These are phyloP conservation scores for Apodemus sylvaticus DNA, from an alignment of 2,113 vertebrate genomes.

Conservation along the genomic window DNA sequence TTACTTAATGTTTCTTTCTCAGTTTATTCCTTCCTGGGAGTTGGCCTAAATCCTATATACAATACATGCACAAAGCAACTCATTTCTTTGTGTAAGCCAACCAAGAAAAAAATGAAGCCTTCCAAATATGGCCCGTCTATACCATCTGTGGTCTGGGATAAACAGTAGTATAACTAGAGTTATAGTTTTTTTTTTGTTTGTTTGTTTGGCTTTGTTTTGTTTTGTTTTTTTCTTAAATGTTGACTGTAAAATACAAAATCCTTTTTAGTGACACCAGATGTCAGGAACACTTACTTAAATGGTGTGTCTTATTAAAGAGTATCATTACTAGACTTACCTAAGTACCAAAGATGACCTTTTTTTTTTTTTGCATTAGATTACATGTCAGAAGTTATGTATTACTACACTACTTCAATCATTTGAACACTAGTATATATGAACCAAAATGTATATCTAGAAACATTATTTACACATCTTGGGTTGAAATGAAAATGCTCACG, in stretches of 20 bases:
- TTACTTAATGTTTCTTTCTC: constrained; percentile 55
- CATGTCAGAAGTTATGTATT: constrained; percentile 38
- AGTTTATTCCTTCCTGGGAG: constrained; percentile 60
- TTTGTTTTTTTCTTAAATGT: background rate
- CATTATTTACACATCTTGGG: background rate
- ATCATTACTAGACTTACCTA: constrained; percentile 76
- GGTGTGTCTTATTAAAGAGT: constrained; percentile 76
- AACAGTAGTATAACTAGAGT: constrained; percentile 44
- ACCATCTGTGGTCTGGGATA: constrained; percentile 35
- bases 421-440: constrained; percentile 31
- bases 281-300: constrained; percentile 79
- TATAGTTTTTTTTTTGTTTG: no score
- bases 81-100: constrained; percentile 60
- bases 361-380: constrained; percentile 42
- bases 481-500: constrained; percentile 7
- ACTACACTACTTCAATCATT: constrained; percentile 33
- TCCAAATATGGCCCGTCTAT: constrained; percentile 13
- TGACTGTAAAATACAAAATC: constrained; percentile 73
- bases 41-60: constrained; percentile 54
- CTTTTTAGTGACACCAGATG: constrained; percentile 81
- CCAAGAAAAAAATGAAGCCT: constrained; percentile 62
- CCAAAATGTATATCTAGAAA: constrained; percentile 58
- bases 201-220: no score
- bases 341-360: constrained; percentile 29
- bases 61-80: constrained; percentile 59